Evolutionary conservation across 2,113 vertebrate species (phyloP).

Genomic region (Scomber colias): DNA sequence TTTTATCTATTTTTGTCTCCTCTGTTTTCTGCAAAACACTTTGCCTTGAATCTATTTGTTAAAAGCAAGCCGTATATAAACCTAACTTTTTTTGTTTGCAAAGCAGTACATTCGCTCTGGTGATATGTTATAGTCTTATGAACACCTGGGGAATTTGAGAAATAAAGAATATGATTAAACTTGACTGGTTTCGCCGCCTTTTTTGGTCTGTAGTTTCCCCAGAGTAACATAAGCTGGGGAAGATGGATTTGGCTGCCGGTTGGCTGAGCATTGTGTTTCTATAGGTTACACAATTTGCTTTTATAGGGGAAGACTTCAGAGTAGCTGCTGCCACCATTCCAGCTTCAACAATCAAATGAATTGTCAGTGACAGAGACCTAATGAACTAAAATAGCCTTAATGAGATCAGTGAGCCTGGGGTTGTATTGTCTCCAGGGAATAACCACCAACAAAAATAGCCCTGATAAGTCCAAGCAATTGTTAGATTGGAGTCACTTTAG

Average conservation of each 20-base stretch:
- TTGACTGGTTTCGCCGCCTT: slow-evolving; percentile 54
- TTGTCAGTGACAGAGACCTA: slow-evolving; percentile 61
- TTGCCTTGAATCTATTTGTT: slow-evolving; percentile 43
- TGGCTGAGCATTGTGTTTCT: slow-evolving; percentile 36
- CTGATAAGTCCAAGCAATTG: slow-evolving; percentile 67
- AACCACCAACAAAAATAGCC: slow-evolving; percentile 68
- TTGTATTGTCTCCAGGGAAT: slow-evolving; percentile 52
- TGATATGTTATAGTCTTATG: slow-evolving; percentile 54
- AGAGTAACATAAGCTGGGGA: slow-evolving; percentile 56
- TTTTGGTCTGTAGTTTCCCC: slow-evolving; percentile 62
- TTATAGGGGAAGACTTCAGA: slow-evolving; percentile 43
- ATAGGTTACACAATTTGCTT: slow-evolving; percentile 42
- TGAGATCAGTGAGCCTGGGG: slow-evolving; percentile 63
- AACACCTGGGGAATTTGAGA: slow-evolving; percentile 52
- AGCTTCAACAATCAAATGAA: slow-evolving; percentile 62
- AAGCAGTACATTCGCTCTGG: slow-evolving; percentile 24
- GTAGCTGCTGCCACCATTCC: slow-evolving; percentile 47
- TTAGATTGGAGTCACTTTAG: slow-evolving; percentile 62
- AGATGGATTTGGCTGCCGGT: slow-evolving; percentile 65
- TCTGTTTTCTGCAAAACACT: slow-evolving; percentile 28
- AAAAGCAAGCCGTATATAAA: slow-evolving; percentile 55
- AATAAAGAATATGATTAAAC: slow-evolving; percentile 69
- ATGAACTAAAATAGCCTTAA: slow-evolving; percentile 79
- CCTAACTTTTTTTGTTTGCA: slow-evolving; percentile 41
- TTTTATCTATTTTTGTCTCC: slow-evolving; percentile 26